A percentile compares a stretch with the other conserved stretches of the same genome.
phyloP scores from a whole-genome alignment of 2,888 invertebrate genomes.

The Salticus scenicus region DNA sequence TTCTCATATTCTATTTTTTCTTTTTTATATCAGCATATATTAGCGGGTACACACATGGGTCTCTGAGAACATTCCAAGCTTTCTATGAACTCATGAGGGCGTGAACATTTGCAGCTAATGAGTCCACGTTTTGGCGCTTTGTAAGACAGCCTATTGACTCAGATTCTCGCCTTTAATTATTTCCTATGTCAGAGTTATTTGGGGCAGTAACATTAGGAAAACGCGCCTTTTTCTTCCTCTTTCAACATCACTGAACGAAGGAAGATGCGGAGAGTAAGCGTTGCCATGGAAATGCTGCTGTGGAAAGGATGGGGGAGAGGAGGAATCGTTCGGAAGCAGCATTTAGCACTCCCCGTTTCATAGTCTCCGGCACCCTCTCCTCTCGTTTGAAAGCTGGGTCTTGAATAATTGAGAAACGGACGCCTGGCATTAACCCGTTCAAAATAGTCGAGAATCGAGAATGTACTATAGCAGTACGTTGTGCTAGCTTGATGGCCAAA shows the following conservation, averaged over 20 bases:
- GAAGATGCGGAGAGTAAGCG: slow-evolving; percentile 13
- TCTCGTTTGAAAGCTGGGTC: neutral
- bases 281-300: slow-evolving; percentile 25
- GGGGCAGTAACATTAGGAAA: neutral
- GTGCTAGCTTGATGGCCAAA: too few species aligned
- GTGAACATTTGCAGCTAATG: neutral
- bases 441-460: neutral
- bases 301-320: neutral
- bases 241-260: slow-evolving; percentile 3
- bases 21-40: too few species aligned
- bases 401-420: slow-evolving; percentile 3
- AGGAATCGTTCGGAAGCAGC: neutral
- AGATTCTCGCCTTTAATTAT: slow-evolving; percentile 2
- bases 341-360: slow-evolving; percentile 2
- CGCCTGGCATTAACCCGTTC: neutral
- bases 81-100: neutral
- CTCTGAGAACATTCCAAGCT: neutral
- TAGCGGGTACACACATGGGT: neutral
- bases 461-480: too few species aligned
- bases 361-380: neutral
- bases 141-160: neutral
- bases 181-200: neutral
- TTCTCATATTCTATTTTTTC: too few species aligned
- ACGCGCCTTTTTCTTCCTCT: neutral
- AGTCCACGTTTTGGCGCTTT: neutral